phyloP scores from a whole-genome alignment of 2,888 invertebrate species.

The Eupithecia centaureata region DNA sequence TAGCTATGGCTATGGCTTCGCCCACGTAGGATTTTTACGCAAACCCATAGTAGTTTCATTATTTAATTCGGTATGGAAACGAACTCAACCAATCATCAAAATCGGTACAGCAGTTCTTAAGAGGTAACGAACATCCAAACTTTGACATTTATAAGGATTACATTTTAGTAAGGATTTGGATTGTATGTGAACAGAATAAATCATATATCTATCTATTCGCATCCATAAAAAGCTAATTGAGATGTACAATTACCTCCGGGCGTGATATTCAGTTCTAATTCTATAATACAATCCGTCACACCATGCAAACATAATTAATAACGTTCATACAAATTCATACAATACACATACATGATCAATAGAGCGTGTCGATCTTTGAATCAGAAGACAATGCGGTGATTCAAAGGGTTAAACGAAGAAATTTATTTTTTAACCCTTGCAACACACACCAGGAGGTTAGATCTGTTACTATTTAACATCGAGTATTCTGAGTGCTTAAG shows the following conservation, averaged over 20 bases:
- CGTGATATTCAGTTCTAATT: conserved; percentile 53
- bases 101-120: too few species aligned
- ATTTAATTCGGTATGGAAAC: too few species aligned
- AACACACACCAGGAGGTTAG: background rate
- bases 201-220: conserved; percentile 25
- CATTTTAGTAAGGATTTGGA: too few species aligned
- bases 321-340: conserved; percentile 31
- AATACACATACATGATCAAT: conserved; percentile 54
- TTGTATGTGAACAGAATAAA: too few species aligned
- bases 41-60: too few species aligned
- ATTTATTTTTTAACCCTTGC: background rate
- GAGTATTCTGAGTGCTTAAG: too few species aligned
- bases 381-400: background rate
- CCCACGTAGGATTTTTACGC: too few species aligned
- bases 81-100: too few species aligned
- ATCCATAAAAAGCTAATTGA: conserved; percentile 40
- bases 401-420: conserved; percentile 9
- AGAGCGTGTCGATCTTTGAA: conserved; percentile 53
- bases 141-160: too few species aligned
- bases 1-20: too few species aligned
- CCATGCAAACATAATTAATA: conserved; percentile 61
- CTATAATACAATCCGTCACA: conserved; percentile 44
- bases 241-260: conserved; percentile 44
- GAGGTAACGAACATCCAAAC: too few species aligned
- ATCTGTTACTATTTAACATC: too few species aligned